These are phyloP conservation scores for Polyommatus iphigenia DNA, from an alignment of 2,888 invertebrate species.

Conservation along the genomic window DNA sequence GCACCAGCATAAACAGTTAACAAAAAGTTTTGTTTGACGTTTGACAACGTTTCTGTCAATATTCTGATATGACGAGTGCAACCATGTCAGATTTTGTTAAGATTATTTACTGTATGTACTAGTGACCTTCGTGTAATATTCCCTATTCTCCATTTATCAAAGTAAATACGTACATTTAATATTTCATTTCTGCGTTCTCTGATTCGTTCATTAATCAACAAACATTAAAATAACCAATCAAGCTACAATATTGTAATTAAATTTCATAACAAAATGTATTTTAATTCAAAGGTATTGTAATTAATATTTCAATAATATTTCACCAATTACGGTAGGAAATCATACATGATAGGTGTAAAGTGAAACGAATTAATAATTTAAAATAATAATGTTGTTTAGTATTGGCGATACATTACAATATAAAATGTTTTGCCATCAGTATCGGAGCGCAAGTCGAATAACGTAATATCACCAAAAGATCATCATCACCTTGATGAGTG, in stretches of 20 bases:
- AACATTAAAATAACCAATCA: background rate
- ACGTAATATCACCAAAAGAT: too few species aligned
- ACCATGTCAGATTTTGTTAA: too few species aligned
- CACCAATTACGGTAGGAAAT: background rate
- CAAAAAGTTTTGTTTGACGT: too few species aligned
- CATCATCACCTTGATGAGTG: too few species aligned
- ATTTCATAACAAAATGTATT: background rate
- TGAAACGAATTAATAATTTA: background rate
- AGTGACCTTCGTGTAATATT: too few species aligned
- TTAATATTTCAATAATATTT: background rate
- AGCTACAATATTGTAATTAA: background rate
- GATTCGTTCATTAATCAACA: background rate
- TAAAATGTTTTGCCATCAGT: too few species aligned
- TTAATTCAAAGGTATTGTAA: background rate
- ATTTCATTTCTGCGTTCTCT: background rate
- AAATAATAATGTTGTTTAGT: background rate
- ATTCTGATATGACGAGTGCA: too few species aligned
- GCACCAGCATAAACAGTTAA: too few species aligned
- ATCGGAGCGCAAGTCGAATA: too few species aligned
- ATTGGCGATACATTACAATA: background rate
- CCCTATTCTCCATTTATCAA: too few species aligned
- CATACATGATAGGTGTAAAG: background rate
- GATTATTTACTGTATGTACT: too few species aligned
- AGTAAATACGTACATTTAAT: background rate
- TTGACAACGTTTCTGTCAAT: too few species aligned